Conservation (phyloP, 1,140 invertebrate genomes). For the Limonius californicus region DNA sequence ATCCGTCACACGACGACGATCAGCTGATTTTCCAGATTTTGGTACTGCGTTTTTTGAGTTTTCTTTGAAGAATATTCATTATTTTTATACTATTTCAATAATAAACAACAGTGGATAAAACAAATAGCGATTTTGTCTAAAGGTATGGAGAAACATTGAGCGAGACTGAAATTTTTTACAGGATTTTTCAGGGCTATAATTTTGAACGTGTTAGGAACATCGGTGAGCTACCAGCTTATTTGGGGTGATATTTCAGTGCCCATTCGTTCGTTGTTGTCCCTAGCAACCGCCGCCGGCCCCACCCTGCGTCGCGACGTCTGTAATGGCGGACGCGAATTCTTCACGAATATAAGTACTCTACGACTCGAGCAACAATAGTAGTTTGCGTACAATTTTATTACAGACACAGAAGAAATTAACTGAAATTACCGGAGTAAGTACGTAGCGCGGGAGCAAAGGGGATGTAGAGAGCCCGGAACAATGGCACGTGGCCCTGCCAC, state of each 20-base stretch:
- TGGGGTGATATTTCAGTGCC: constrained; percentile 21
- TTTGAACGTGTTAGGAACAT: background rate
- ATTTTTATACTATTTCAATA: too few relatives aligned
- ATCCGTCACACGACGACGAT: constrained; percentile 23
- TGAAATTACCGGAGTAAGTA: constrained; percentile 7
- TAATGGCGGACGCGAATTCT: constrained; percentile 25
- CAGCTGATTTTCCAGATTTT: constrained; percentile 28
- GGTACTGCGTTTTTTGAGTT: too few relatives aligned
- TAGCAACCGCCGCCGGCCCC: constrained; percentile 23
- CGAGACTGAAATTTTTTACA: too few relatives aligned
- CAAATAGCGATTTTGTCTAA: too few relatives aligned
- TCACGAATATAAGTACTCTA: constrained; percentile 4
- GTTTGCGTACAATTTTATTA: constrained; percentile 9
- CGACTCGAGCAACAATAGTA: background rate
- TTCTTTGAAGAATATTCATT: too few relatives aligned
- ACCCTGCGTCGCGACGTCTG: constrained; percentile 30
- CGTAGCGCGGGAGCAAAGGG: constrained; percentile 7
- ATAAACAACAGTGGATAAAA: too few relatives aligned
- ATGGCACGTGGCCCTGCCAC: constrained; percentile 39
- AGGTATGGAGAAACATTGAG: too few relatives aligned
- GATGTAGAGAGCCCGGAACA: constrained; percentile 28
- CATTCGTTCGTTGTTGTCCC: constrained; percentile 23
- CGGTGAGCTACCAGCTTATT: background rate
- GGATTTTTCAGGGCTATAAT: too few relatives aligned
- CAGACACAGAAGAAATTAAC: constrained; percentile 9